Conservation (phyloP, 53 echinoderm and acorn worm genomes). For the Mesocentrotus franciscanus region DNA sequence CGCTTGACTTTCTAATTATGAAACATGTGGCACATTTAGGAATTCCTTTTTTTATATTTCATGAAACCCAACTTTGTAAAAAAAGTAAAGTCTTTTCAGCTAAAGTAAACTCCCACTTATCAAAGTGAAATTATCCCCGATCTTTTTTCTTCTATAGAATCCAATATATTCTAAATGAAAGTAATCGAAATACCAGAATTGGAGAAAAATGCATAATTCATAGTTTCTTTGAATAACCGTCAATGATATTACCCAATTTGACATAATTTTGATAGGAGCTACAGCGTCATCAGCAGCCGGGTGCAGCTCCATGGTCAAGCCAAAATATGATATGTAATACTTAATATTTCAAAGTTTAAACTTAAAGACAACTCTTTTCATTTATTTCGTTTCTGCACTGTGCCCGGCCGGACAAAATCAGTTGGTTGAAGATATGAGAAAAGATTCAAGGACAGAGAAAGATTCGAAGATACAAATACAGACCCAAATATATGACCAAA, state of each 20-base stretch:
- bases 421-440: not conserved
- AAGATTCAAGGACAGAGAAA: not conserved
- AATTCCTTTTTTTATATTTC: too few relatives aligned
- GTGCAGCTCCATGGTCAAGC: constrained; percentile 48
- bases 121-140: too few relatives aligned
- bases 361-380: not conserved
- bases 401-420: constrained; percentile 56
- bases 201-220: not conserved
- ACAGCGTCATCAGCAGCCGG: constrained; percentile 67
- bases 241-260: not conserved
- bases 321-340: not conserved
- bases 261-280: not conserved
- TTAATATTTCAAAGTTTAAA: not conserved
- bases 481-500: too few relatives aligned
- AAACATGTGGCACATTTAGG: too few relatives aligned
- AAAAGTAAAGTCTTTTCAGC: too few relatives aligned
- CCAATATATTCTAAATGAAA: not conserved
- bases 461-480: not conserved
- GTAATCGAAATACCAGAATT: not conserved
- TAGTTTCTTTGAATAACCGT: not conserved
- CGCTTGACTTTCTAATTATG: too few relatives aligned
- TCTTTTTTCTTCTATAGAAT: too few relatives aligned
- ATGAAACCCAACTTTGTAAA: too few relatives aligned
- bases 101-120: too few relatives aligned
- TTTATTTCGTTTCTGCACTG: constrained; percentile 41